Conservation (phyloP, 2,113 vertebrate genomes). For the Pristiophorus japonicus region DNA sequence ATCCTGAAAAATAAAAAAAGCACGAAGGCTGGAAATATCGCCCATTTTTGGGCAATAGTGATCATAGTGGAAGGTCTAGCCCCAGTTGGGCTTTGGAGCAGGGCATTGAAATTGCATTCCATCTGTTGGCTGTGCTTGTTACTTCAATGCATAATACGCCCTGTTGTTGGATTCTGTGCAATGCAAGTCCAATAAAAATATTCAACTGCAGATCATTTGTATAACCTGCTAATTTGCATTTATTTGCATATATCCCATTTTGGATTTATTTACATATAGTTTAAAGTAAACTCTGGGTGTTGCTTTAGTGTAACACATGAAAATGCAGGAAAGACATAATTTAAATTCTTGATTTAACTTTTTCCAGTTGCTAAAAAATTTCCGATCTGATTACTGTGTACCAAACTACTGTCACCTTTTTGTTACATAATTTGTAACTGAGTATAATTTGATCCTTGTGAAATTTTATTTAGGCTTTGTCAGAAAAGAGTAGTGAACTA, state of each 20-base stretch:
- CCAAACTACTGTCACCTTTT: background rate
- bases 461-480: conserved; percentile 58
- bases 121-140: background rate
- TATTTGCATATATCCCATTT: background rate
- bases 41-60: no score
- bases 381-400: background rate
- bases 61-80: no score
- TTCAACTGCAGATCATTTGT: background rate
- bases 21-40: no score
- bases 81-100: background rate
- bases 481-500: conserved; percentile 75
- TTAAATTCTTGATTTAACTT: background rate
- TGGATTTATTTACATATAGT: background rate
- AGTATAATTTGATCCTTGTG: background rate
- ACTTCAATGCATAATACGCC: background rate
- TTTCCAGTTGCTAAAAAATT: background rate
- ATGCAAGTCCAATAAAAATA: background rate
- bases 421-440: background rate
- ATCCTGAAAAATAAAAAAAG: no score
- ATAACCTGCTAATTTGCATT: background rate
- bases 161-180: background rate
- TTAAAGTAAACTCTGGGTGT: background rate
- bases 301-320: background rate
- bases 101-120: background rate
- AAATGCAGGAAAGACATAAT: background rate